Conservation (phyloP, 2,888 invertebrate genomes). For the Drosophila colorata region DNA sequence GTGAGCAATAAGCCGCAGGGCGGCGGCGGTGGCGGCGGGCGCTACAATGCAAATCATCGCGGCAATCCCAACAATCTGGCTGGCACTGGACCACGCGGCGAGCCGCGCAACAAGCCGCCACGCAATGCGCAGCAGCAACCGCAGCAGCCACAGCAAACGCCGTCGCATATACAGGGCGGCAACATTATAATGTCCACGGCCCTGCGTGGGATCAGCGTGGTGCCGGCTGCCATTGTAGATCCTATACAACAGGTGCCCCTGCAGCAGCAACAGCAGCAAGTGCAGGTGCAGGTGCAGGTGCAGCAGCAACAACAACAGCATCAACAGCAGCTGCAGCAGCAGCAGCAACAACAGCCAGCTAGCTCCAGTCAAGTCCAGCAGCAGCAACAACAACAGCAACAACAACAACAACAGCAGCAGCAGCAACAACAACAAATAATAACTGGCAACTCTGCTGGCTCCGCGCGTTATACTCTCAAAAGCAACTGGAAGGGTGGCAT, state of each 20-base stretch:
- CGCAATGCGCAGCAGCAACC: slow-evolving; percentile 67
- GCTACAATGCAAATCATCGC: slow-evolving; percentile 82
- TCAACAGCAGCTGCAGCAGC: slow-evolving; percentile 63
- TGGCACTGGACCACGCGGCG: slow-evolving; percentile 70
- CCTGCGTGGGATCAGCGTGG: slow-evolving; percentile 72
- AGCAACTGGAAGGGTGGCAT: slow-evolving; percentile 78
- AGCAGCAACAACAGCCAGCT: slow-evolving; percentile 64
- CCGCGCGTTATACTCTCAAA: slow-evolving; percentile 77
- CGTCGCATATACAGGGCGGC: slow-evolving; percentile 62
- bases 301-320: slow-evolving; percentile 75
- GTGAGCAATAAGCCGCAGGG: slow-evolving; percentile 75
- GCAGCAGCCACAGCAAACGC: slow-evolving; percentile 53
- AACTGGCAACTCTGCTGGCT: slow-evolving; percentile 39
- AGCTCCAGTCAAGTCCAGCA: too few relatives aligned
- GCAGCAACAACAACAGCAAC: slow-evolving; percentile 43
- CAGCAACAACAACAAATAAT: slow-evolving; percentile 51
- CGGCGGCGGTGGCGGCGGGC: slow-evolving; percentile 73
- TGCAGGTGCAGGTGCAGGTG: slow-evolving; percentile 55
- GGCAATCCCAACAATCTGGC: slow-evolving; percentile 76
- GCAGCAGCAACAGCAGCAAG: slow-evolving; percentile 74
- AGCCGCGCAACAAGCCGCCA: slow-evolving; percentile 81
- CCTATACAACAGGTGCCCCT: slow-evolving; percentile 66
- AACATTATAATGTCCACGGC: slow-evolving; percentile 65
- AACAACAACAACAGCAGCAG: slow-evolving; percentile 20
- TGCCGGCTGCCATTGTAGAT: slow-evolving; percentile 78